Conservation (phyloP, 2,888 invertebrate species). For the Artemia sp. region DNA sequence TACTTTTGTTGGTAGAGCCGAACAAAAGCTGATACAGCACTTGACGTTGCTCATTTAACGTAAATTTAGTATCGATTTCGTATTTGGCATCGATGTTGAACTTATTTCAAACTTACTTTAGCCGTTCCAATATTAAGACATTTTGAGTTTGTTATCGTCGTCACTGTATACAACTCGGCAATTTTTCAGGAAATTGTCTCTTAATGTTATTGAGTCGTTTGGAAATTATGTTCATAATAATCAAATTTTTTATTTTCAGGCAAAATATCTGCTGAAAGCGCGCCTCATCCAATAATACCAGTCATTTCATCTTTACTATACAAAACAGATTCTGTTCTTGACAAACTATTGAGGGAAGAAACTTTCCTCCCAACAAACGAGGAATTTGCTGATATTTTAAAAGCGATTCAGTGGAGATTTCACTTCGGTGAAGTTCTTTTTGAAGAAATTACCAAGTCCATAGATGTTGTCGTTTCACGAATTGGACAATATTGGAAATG, state of each 20-base stretch:
- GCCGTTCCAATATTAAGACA: no score
- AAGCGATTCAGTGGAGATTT: conserved; percentile 23
- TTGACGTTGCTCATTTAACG: no score
- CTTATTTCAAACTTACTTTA: no score
- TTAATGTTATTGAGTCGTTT: no score
- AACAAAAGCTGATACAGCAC: no score
- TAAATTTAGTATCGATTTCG: no score
- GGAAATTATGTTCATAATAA: no score
- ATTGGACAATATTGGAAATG: conserved; percentile 20
- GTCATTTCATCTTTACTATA: conserved; percentile 14
- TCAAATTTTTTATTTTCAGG: neutral
- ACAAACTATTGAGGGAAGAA: conserved; percentile 20
- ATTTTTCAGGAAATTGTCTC: no score
- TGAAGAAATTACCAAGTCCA: conserved; percentile 20
- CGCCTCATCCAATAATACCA: conserved; percentile 16
- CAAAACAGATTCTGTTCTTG: conserved; percentile 16
- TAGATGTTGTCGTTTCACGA: conserved; percentile 20
- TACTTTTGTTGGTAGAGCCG: no score
- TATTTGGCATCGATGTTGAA: no score
- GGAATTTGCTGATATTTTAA: conserved; percentile 22
- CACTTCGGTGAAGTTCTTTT: conserved; percentile 22
- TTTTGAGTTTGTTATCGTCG: no score
- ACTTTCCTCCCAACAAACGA: conserved; percentile 21
- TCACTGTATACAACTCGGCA: no score
- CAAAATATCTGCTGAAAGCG: conserved; percentile 17